Evolutionary conservation across 2,888 invertebrate genomes (phyloP), one percentile per base, ranked within the genome.

Genomic region (Cantharis rustica): DNA sequence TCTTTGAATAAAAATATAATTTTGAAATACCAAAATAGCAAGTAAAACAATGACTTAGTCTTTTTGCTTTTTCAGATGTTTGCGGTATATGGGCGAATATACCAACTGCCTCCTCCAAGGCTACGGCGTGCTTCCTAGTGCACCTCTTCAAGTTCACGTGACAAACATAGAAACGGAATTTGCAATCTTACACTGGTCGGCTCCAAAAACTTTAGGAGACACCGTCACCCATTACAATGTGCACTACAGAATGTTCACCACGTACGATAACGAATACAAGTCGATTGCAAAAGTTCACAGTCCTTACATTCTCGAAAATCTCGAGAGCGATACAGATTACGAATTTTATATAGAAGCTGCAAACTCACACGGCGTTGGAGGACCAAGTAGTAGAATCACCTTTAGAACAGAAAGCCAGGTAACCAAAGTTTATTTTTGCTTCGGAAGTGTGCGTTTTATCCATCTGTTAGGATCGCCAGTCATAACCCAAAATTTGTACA

Each of bases 101-200:
- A 93, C 93, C 63, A 95, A 93, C 89, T 96, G 96, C 85, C 90
- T 96, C 17, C 91, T 96, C 79, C 94, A 95, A 88, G 95, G 95
- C 15, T 96, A 96, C 87, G 95, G 95, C 0, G 95, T 95, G 0
- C 89, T 96, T 1, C 94, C 96, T 0, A 93, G 94, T 26, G 90
- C 93, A 0, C 96, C 96, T 0, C 90, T 91, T 0, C 90, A 90
- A 70, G 89, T 95, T 2, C 92, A 92, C 82, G 91, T 95, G 7
- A 92, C 93, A 47, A 93, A 94, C 85, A 92, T 95, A 78, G 93
- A 94, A 82, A 92, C 93, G 0, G 93, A 92, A 85, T 95, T 93
- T 87, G 94, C 94, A 0, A 93, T 96, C 71, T 88, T 95, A 0
- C 94, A 94, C 84, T 96, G 96, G 96, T 91, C 92, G 0, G 88